Evolutionary conservation across 2,797 vertebrate species (phyloP).

Genomic region (Merluccius polli): DNA sequence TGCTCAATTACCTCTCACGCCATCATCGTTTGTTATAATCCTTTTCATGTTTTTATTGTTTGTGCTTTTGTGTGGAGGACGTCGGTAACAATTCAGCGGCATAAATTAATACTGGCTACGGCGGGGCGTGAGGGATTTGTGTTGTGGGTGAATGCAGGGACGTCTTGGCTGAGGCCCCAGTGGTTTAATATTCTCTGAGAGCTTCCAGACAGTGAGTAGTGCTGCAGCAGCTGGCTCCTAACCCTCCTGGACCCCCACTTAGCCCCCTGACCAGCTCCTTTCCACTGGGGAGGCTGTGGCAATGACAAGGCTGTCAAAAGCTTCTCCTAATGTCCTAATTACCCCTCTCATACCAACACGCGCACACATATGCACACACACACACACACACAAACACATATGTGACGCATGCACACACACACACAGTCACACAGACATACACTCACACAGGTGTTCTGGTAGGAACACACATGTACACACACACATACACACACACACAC

Average conservation of each 20-base stretch:
- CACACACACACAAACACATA: constrained; percentile 20
- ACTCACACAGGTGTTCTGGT: no score
- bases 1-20: constrained; percentile 47
- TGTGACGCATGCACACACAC: constrained; percentile 52
- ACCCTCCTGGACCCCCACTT: constrained; percentile 64
- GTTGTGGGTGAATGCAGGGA: constrained; percentile 42
- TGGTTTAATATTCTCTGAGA: constrained; percentile 71
- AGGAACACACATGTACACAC: constrained; percentile 4
- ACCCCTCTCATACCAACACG: constrained; percentile 36
- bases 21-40: constrained; percentile 44
- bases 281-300: constrained; percentile 63
- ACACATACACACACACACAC: background rate
- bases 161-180: constrained; percentile 54
- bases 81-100: constrained; percentile 40
- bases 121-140: constrained; percentile 45
- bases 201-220: constrained; percentile 72
- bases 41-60: constrained; percentile 46
- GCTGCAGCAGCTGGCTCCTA: constrained; percentile 72
- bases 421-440: constrained; percentile 1
- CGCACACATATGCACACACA: constrained; percentile 19
- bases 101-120: constrained; percentile 49
- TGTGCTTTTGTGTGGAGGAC: constrained; percentile 23
- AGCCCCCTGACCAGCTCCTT: constrained; percentile 67
- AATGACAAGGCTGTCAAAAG: constrained; percentile 76
- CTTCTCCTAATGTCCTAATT: constrained; percentile 78